Evolutionary conservation across 2,888 invertebrate genomes (phyloP).

Genomic region (Ethmia dodecea): DNA sequence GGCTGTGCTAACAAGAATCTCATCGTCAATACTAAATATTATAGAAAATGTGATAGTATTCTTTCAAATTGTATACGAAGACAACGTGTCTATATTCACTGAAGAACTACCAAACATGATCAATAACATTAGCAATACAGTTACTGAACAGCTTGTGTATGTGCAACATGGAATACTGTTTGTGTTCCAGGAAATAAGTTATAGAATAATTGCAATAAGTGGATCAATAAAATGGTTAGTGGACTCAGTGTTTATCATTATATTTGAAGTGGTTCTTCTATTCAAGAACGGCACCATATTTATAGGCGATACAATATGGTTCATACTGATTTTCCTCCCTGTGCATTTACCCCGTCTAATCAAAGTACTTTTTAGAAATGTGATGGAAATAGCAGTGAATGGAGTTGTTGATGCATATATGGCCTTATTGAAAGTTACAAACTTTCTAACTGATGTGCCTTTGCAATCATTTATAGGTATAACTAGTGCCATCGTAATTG

Average conservation of each 20-base stretch:
- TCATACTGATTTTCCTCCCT: slow-evolving; percentile 59
- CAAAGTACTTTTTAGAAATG: slow-evolving; percentile 30
- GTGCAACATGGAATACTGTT: slow-evolving; percentile 31
- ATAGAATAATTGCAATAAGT: slow-evolving; percentile 27
- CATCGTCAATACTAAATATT: slow-evolving; percentile 28
- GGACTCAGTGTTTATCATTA: slow-evolving; percentile 29
- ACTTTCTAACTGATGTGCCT: slow-evolving; percentile 68
- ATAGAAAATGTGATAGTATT: slow-evolving; percentile 28
- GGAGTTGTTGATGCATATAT: slow-evolving; percentile 44
- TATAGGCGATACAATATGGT: slow-evolving; percentile 56
- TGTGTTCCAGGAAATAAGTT: slow-evolving; percentile 26
- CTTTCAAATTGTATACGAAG: slow-evolving; percentile 64
- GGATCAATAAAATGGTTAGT: slow-evolving; percentile 31
- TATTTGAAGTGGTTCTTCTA: slow-evolving; percentile 41
- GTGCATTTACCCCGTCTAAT: slow-evolving; percentile 53
- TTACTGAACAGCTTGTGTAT: slow-evolving; percentile 23
- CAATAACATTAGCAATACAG: slow-evolving; percentile 26
- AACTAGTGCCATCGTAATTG: slow-evolving; percentile 50
- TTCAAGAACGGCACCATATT: slow-evolving; percentile 46
- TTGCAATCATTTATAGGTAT: slow-evolving; percentile 64
- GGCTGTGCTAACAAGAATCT: slow-evolving; percentile 33
- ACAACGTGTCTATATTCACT: slow-evolving; percentile 52
- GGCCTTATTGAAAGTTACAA: slow-evolving; percentile 52
- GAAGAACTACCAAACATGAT: slow-evolving; percentile 54
- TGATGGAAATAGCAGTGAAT: slow-evolving; percentile 29